Evolutionary conservation across 2,113 vertebrate species (phyloP).

Genomic region (rabbit (Oryctolagus cuniculus)): mOryCun1.1 NC_091441.1:115876501-115877000

Average conservation of each 20-base stretch:
- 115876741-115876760: not conserved
- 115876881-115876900: too few relatives aligned
- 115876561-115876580: not conserved
- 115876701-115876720: not conserved
- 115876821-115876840: too few relatives aligned
- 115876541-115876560: not conserved
- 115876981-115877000: too few relatives aligned
- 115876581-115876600: not conserved
- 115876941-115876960: too few relatives aligned
- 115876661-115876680: not conserved
- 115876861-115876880: too few relatives aligned
- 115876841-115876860: too few relatives aligned
- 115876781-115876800: not conserved
- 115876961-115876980: too few relatives aligned
- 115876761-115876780: not conserved
- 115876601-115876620: not conserved
- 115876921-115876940: too few relatives aligned
- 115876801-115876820: too few relatives aligned
- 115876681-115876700: not conserved
- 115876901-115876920: too few relatives aligned
- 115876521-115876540: not conserved
- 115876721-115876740: not conserved
- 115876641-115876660: not conserved
- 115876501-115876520: not conserved
- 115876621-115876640: not conserved